Base-by-base conservation (phyloP, 2,888 invertebrate genomes). In the Macaria notata region DNA sequence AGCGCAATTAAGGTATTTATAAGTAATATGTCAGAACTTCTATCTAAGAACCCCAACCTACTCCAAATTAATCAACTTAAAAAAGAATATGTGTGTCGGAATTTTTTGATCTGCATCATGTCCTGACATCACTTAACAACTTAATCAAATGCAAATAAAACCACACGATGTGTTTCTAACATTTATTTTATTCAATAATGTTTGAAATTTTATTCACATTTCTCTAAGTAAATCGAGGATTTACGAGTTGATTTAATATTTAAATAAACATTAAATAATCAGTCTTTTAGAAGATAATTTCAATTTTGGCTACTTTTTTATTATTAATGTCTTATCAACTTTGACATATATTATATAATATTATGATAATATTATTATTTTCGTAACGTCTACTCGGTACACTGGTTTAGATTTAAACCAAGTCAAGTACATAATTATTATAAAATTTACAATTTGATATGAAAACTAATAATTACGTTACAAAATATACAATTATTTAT, bases 261-360 rank as follows among this genome's bases (percentile, higher is more conserved):
- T 78, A 82, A 82, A 74, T 77, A 83, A 87, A 83, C 68, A 61
- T 78, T 85, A 88, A 89, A 88, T 73, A 86, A 89, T 90, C 90
- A 90, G 90, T 90, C 90, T 90, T 90, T 84, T 87, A 80, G 81
- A 88, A 89, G 88, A 87, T 88, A 88, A 87, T 71, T 73, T 68
- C 56, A 62, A 65, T 72, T 68, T 72, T 65, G 63, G 68, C 67
- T 72, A 71, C 62, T 56, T 62, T 62, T 59, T 56, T 65, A 59
- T 53, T 56, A 55, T 51, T 53, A 31, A 49, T 46, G 49, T 56
- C 46, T 9, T 56, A 9, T 45, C 50, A 33, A 56, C 33, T 31
- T 33, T 4, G 19, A n/a, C 33, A 3, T 33, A 30, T 38, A 30
- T 43, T 42, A 33, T 41, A 42, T 43, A n/a, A n/a, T 43, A 36